Percentiles rank a stretch among this genome's conserved stretches.
phyloP scores from a whole-genome alignment of 2,113 vertebrate genomes.

The Neogobius melanostomus region DNA sequence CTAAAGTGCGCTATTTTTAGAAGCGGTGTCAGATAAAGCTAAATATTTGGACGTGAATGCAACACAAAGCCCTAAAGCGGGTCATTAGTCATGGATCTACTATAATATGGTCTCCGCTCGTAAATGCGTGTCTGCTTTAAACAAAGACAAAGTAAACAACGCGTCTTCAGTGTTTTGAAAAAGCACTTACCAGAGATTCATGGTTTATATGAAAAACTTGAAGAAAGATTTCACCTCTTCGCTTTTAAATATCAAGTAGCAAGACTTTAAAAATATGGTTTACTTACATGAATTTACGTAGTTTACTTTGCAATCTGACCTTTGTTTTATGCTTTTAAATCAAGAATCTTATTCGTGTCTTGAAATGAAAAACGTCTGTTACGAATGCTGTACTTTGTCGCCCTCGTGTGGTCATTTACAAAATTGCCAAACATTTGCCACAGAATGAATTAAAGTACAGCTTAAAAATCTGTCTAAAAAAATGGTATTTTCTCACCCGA shows the following conservation, averaged over 20 bases:
- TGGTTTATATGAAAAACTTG: not conserved
- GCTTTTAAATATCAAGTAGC: too few relatives aligned
- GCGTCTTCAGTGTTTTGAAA: slow-evolving; percentile 14
- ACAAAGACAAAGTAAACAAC: slow-evolving; percentile 16
- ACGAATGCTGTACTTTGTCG: not conserved
- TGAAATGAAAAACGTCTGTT: too few relatives aligned
- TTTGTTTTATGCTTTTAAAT: too few relatives aligned
- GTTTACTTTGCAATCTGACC: too few relatives aligned
- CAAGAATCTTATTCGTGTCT: too few relatives aligned
- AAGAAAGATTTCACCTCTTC: not conserved
- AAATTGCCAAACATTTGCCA: not conserved
- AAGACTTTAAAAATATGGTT: too few relatives aligned
- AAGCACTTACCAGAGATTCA: not conserved
- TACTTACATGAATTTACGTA: too few relatives aligned
- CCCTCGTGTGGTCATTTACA: not conserved
- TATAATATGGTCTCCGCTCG: too few relatives aligned
- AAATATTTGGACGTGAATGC: not conserved
- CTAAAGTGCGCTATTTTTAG: not conserved
- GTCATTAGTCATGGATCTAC: too few relatives aligned
- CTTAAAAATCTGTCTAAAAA: too few relatives aligned
- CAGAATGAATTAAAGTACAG: too few relatives aligned
- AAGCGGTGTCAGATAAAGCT: not conserved
- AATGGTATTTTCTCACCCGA: too few relatives aligned
- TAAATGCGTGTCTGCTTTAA: not conserved
- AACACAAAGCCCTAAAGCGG: not conserved